Evolutionary conservation across 2,888 invertebrate species (phyloP).

Genomic region (Clusia tigrina): DNA sequence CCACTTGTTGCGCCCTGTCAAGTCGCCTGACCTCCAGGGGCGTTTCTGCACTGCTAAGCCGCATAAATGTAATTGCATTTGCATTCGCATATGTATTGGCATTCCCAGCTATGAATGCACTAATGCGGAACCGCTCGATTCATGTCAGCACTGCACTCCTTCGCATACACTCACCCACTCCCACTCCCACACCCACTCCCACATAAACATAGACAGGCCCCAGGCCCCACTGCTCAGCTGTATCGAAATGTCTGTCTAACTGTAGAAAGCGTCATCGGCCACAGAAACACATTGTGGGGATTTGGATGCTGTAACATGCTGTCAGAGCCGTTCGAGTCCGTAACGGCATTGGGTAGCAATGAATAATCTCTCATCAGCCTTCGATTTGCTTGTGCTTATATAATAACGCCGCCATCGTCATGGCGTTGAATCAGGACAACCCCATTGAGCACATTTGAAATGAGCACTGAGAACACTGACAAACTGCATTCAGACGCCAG

Average conservation of each 20-base stretch:
- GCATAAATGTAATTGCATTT: slow-evolving; percentile 8
- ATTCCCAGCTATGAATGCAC: not conserved
- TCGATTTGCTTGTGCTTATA: not conserved
- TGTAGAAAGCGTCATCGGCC: not conserved
- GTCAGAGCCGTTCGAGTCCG: not conserved
- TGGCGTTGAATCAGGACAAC: not conserved
- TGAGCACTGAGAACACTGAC: not conserved
- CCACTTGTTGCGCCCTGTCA: not conserved
- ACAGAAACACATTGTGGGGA: not conserved
- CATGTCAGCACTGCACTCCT: too few species aligned
- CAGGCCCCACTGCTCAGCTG: too few species aligned
- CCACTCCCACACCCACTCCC: too few species aligned
- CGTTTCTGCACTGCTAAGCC: too few species aligned
- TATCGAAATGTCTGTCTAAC: too few species aligned
- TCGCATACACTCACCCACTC: too few species aligned
- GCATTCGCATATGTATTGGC: too few species aligned
- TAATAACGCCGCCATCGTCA: slow-evolving; percentile 1
- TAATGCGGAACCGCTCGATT: slow-evolving; percentile 1
- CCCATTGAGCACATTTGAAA: not conserved
- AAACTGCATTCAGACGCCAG: not conserved
- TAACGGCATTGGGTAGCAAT: not conserved
- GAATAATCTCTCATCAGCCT: too few species aligned
- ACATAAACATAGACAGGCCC: too few species aligned
- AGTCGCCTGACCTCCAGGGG: too few species aligned
- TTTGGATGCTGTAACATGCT: not conserved